Evolutionary conservation across 2,113 vertebrate genomes (phyloP), one percentile per base, ranked within the genome.

Genomic region (Semicossyphus pulcher): DNA sequence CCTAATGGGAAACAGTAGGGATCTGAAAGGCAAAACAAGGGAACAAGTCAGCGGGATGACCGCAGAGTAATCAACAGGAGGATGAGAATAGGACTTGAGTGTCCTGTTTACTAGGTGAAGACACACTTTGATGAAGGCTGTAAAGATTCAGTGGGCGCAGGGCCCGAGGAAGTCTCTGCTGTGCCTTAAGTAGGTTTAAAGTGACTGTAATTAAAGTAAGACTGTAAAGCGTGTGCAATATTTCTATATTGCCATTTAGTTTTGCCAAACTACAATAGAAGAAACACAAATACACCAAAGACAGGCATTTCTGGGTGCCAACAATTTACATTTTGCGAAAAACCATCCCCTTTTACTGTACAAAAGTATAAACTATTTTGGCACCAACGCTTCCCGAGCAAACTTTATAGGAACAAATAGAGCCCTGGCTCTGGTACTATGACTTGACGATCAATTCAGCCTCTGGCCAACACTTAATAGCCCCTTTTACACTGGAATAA

Each of bases 71-170:
- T 83, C 64, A 77, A 72, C 36, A 68, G 37, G 39, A 66, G 51
- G 74, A 86, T 49, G 44, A 51, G 42, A 72, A 75, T 14, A 57
- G 37, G 45, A 80, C 52, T 23, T 3, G 23, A 58, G 68, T 76
- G 66, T 83, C 72, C 57, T 83, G 84, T 87, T 76, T 88, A 81
- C 75, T n/a, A 56, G 45, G 37, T 54, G 59, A 73, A 57, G 67
- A 51, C 45, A 1, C 54, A 36, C 62, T 78, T 79, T 84, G 70
- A 78, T 80, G 65, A 36, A 44, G 41, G 56, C 18, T 67, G 56
- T 62, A 78, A 77, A 80, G 36, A 66, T 42, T 39, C 15, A 45
- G 39, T 3, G 32, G 21, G 42, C 37, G 2, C 49, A 52, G 58
- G 70, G 28, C 51, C 61, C 15, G 20, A 73, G 74, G 73, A 75